Evolutionary conservation across 2,113 vertebrate species (phyloP).

Genomic region (Macaca mulatta): DNA sequence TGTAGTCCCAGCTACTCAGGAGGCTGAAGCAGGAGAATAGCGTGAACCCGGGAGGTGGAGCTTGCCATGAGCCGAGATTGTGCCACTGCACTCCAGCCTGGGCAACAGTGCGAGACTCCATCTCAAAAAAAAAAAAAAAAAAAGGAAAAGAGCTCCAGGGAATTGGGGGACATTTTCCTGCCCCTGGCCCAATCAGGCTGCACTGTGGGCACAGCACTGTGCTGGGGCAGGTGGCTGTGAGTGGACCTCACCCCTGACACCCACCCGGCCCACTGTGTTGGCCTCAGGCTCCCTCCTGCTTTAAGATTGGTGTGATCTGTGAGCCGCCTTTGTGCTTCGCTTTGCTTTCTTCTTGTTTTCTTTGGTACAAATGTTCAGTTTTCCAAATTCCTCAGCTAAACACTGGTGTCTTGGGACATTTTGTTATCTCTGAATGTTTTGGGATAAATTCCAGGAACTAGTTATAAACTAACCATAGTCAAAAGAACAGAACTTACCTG

Average conservation of each 20-base stretch:
- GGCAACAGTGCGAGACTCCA: too few species aligned
- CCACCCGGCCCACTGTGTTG: background rate
- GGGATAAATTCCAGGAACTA: background rate
- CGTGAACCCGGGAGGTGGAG: too few species aligned
- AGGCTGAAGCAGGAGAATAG: too few species aligned
- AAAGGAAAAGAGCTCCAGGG: background rate
- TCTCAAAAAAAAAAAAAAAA: too few species aligned
- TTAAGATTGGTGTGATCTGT: rapidly evolving
- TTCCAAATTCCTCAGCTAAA: background rate
- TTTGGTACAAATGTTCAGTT: background rate
- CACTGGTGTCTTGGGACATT: background rate
- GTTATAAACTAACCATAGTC: background rate
- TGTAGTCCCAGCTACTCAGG: too few species aligned
- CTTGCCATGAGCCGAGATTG: too few species aligned
- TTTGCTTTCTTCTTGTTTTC: background rate
- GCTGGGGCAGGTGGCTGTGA: too few species aligned
- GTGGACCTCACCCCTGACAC: rapidly evolving
- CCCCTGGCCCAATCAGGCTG: background rate
- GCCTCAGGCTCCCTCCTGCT: background rate
- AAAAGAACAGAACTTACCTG: background rate
- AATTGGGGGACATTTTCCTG: background rate
- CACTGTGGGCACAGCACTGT: background rate
- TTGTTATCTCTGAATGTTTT: background rate
- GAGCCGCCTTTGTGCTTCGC: background rate
- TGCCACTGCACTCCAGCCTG: too few species aligned